Evolutionary conservation across 2,797 vertebrate species (phyloP).

Genomic region (Eutrigla gurnardus): DNA sequence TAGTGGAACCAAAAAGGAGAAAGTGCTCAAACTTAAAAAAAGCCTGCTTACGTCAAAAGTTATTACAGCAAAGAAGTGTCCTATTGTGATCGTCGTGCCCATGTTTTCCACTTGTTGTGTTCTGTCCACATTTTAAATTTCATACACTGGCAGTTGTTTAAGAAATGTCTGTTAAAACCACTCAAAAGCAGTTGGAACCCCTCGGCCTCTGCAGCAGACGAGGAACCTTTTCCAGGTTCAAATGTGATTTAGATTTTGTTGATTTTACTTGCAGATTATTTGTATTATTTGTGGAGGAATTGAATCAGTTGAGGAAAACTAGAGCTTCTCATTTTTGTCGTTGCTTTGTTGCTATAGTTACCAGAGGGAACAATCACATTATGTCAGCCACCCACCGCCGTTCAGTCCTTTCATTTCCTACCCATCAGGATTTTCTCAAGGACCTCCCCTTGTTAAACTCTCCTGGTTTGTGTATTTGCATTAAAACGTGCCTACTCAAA

Average conservation of each 20-base stretch:
- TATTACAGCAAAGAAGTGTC: conserved; percentile 13
- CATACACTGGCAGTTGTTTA: conserved; percentile 29
- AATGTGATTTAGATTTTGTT: conserved; percentile 56
- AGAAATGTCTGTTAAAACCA: conserved; percentile 47
- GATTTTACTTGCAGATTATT: conserved; percentile 56
- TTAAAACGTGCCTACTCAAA: conserved; percentile 66
- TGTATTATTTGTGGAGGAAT: conserved; percentile 48
- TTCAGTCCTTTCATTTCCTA: conserved; percentile 26
- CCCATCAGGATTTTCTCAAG: conserved; percentile 12
- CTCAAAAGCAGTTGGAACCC: conserved; percentile 23
- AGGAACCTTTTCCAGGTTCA: conserved; percentile 30
- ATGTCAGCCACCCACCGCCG: conserved; percentile 22
- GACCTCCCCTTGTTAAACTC: conserved; percentile 10
- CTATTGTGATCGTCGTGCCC: not conserved
- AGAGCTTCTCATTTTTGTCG: conserved; percentile 34
- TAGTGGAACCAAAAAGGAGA: conserved; percentile 1
- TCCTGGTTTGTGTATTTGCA: conserved; percentile 37
- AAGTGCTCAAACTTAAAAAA: conserved; percentile 13
- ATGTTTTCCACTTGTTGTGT: not conserved
- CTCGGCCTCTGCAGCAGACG: conserved; percentile 14
- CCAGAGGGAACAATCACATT: conserved; percentile 50
- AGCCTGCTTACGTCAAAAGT: not conserved
- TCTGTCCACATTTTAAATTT: conserved; percentile 24
- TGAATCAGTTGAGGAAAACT: conserved; percentile 28
- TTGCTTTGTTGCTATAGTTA: conserved; percentile 45